Percentiles rank a stretch among this genome's conserved stretches.
Conservation (phyloP, 2,888 invertebrate species). For the Oxystoma pomonae region DNA sequence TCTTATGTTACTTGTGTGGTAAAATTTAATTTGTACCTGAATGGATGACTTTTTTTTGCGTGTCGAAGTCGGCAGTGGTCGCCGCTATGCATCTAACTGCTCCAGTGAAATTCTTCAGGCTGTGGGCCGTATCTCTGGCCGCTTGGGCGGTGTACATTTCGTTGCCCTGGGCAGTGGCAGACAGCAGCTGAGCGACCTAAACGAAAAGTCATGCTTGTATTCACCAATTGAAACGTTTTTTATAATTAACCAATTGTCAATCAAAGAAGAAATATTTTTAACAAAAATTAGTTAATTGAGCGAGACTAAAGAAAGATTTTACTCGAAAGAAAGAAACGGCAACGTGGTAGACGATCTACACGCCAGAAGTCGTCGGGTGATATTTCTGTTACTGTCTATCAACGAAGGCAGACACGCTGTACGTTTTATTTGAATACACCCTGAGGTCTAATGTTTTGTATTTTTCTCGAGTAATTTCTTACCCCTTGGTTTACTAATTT, state of each 20-base stretch:
- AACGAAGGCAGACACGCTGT: no score
- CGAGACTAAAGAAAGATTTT: not conserved
- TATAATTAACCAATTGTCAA: not conserved
- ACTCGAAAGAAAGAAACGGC: no score
- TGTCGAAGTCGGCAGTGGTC: constrained; percentile 57
- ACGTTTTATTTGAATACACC: no score
- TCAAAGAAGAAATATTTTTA: not conserved
- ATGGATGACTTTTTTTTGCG: constrained; percentile 56
- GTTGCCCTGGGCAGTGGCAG: constrained; percentile 79
- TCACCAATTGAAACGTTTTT: constrained; percentile 58
- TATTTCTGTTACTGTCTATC: no score
- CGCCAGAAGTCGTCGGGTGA: no score
- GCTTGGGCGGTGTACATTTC: constrained; percentile 76
- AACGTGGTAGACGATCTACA: no score
- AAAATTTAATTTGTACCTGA: constrained; percentile 57
- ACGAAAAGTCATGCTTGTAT: constrained; percentile 58
- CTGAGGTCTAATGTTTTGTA: no score
- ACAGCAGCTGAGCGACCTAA: constrained; percentile 68
- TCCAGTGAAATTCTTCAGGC: constrained; percentile 67
- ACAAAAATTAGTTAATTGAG: no score
- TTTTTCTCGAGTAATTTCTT: no score
- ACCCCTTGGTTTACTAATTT: constrained; percentile 80
- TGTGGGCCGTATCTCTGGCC: constrained; percentile 75
- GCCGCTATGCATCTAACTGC: constrained; percentile 70
- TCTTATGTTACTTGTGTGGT: no score